Evolutionary conservation across 2,113 vertebrate genomes (phyloP).

Genomic region (Rhizomys pruinosus): DNA sequence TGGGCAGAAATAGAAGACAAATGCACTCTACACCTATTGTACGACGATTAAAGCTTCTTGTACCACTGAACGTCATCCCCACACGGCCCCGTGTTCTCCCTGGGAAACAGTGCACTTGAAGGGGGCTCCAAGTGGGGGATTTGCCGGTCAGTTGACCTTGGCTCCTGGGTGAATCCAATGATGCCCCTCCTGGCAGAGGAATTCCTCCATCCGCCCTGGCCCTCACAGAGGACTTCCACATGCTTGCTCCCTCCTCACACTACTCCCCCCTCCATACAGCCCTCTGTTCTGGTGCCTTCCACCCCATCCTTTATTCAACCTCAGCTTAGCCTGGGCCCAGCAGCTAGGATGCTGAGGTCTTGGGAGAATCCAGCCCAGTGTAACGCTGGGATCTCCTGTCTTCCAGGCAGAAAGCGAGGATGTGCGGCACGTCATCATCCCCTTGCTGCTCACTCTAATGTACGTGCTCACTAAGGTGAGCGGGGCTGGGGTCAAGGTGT

Average conservation of each 20-base stretch:
- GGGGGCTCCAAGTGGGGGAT: background rate
- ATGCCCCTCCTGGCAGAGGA: background rate
- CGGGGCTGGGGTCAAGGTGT: fast-evolving
- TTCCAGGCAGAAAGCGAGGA: conserved; percentile 91
- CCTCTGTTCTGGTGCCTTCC: background rate
- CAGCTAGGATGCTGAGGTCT: background rate
- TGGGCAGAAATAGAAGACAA: background rate
- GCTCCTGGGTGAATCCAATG: background rate
- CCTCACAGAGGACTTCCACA: fast-evolving
- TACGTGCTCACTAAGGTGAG: conserved; percentile 93
- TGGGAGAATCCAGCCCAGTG: background rate
- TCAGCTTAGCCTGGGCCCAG: background rate
- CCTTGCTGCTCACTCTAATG: conserved; percentile 95
- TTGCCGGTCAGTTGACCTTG: background rate
- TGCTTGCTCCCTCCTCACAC: background rate
- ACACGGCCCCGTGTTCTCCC: background rate
- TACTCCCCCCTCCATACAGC: background rate
- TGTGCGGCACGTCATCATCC: conserved; percentile 90
- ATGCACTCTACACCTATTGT: background rate
- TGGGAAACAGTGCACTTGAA: background rate
- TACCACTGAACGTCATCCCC: background rate
- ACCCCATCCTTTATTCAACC: background rate
- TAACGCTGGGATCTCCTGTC: background rate
- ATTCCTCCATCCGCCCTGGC: fast-evolving
- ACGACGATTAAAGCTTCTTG: background rate